phyloP scores from a whole-genome alignment of 2,113 vertebrate species.

The Perca flavescens region DNA sequence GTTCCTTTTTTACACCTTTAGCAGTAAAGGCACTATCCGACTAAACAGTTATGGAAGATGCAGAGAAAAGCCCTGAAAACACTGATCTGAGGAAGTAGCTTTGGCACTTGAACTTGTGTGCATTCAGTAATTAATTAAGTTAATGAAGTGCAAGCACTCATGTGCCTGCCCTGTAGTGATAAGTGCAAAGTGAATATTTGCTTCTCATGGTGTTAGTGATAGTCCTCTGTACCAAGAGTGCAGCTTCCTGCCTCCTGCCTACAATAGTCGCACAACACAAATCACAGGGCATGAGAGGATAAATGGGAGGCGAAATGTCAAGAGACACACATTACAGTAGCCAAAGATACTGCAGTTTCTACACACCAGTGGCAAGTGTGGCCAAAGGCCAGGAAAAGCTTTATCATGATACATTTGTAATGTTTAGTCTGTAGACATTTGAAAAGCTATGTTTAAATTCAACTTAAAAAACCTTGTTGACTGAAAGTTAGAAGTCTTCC shows the following conservation, averaged over 20 bases:
- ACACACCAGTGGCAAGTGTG: not conserved
- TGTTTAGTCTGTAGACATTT: not conserved
- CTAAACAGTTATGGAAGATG: slow-evolving; percentile 23
- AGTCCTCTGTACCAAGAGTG: slow-evolving; percentile 7
- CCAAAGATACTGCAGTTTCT: slow-evolving; percentile 7
- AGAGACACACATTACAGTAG: slow-evolving; percentile 24
- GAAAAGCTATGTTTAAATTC: too few species aligned
- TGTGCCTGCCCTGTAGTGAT: slow-evolving; percentile 41
- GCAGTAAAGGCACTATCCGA: slow-evolving; percentile 8
- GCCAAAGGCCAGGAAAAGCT: not conserved
- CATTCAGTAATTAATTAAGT: slow-evolving; percentile 64
- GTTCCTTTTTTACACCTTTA: slow-evolving; percentile 6
- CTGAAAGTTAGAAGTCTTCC: too few species aligned
- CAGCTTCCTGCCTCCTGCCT: slow-evolving; percentile 12
- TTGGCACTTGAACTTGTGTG: slow-evolving; percentile 50
- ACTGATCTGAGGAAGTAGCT: slow-evolving; percentile 26
- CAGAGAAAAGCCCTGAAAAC: slow-evolving; percentile 31
- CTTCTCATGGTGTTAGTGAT: slow-evolving; percentile 28
- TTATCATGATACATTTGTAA: not conserved
- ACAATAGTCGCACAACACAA: slow-evolving; percentile 20
- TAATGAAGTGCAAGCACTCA: slow-evolving; percentile 59
- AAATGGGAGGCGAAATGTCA: slow-evolving; percentile 13
- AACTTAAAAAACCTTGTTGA: too few species aligned
- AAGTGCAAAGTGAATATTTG: slow-evolving; percentile 47
- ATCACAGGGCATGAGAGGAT: slow-evolving; percentile 13